These are phyloP conservation scores for Cantharis rustica DNA, from an alignment of 2,888 invertebrate genomes.

Conservation along the genomic window DNA sequence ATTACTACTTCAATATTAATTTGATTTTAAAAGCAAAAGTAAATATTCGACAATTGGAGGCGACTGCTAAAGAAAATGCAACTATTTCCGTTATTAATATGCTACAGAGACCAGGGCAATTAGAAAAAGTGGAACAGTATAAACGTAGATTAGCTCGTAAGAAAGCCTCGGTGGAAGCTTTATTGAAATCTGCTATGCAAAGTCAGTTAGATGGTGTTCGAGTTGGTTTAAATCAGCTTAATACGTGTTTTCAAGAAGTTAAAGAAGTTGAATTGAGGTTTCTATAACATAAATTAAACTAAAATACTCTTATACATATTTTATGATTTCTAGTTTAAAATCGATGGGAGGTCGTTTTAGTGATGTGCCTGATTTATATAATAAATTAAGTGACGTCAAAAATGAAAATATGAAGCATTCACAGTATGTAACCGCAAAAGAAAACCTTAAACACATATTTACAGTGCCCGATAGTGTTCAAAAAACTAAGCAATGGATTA, in stretches of 20 bases:
- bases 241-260: slow-evolving; percentile 84
- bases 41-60: slow-evolving; percentile 73
- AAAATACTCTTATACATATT: background rate
- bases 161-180: slow-evolving; percentile 90
- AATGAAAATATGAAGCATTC: slow-evolving; percentile 95
- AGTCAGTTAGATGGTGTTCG: slow-evolving; percentile 96
- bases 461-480: slow-evolving; percentile 96
- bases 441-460: slow-evolving; percentile 97
- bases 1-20: background rate
- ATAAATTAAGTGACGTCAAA: slow-evolving; percentile 81
- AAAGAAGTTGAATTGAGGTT: slow-evolving; percentile 68
- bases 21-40: slow-evolving; percentile 24
- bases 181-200: slow-evolving; percentile 97
- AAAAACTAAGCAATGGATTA: slow-evolving; percentile 91
- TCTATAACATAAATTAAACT: slow-evolving; percentile 27
- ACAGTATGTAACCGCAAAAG: slow-evolving; percentile 96
- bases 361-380: slow-evolving; percentile 78
- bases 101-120: slow-evolving; percentile 91
- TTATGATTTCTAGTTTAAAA: slow-evolving; percentile 64
- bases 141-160: slow-evolving; percentile 75
- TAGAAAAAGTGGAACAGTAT: slow-evolving; percentile 88
- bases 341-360: slow-evolving; percentile 77
- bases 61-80: slow-evolving; percentile 76
- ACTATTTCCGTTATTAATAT: slow-evolving; percentile 88
- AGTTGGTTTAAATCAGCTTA: slow-evolving; percentile 88